Conservation (phyloP, 2,888 invertebrate genomes). For the Quadriops clusia region DNA sequence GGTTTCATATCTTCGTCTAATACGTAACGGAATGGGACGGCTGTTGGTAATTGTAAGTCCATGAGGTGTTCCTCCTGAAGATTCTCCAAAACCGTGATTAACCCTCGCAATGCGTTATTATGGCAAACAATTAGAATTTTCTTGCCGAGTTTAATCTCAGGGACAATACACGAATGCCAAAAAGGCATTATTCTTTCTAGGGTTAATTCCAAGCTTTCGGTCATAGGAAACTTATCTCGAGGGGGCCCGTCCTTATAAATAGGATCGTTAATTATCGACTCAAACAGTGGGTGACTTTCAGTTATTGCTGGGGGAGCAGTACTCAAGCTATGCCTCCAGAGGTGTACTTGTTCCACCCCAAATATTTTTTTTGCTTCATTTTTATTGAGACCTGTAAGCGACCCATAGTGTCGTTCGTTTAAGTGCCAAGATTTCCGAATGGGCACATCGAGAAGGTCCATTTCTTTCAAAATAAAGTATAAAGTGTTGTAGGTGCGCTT, state of each 20-base stretch:
- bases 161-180: conserved; percentile 74
- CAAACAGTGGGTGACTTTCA: conserved; percentile 60
- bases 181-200: conserved; percentile 73
- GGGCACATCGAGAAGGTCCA: conserved; percentile 53
- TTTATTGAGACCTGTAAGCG: conserved; percentile 74
- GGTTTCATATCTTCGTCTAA: conserved; percentile 44
- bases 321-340: conserved; percentile 78
- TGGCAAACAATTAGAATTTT: conserved; percentile 72
- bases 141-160: conserved; percentile 66
- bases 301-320: conserved; percentile 73
- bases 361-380: conserved; percentile 74
- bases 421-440: conserved; percentile 67
- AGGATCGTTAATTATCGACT: conserved; percentile 61
- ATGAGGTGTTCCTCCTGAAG: conserved; percentile 44
- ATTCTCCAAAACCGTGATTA: conserved; percentile 70
- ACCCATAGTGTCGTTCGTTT: conserved; percentile 81
- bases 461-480: conserved; percentile 51
- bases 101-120: conserved; percentile 74
- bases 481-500: conserved; percentile 67
- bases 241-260: conserved; percentile 59
- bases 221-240: conserved; percentile 63
- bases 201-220: conserved; percentile 71
- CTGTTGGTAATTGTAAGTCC: conserved; percentile 49
- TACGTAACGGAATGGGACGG: conserved; percentile 53
- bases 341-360: conserved; percentile 72